phyloP scores from a whole-genome alignment of 2,797 vertebrate genomes.

The Numenius phaeopus region DNA sequence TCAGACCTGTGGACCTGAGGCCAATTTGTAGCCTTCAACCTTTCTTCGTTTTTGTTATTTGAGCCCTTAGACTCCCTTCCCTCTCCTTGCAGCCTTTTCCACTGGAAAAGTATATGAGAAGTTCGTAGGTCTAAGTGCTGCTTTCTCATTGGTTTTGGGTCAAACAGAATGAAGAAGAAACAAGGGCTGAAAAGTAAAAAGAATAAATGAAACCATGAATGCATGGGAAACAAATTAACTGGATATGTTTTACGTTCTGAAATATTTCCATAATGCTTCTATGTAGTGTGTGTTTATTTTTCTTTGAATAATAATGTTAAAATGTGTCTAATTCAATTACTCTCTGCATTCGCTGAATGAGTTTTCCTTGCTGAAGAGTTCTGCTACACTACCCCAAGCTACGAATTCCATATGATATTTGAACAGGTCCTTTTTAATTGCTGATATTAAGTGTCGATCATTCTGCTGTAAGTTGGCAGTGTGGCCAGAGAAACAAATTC shows the following conservation, averaged over 20 bases:
- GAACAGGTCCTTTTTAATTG: constrained; percentile 91
- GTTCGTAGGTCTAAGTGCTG: constrained; percentile 44
- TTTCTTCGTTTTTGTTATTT: not conserved
- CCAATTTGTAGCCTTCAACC: not conserved
- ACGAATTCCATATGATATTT: constrained; percentile 88
- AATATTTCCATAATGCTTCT: constrained; percentile 69
- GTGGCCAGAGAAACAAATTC: constrained; percentile 82
- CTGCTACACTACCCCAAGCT: constrained; percentile 79
- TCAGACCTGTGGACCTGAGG: not conserved
- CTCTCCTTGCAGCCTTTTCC: not conserved
- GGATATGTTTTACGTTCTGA: constrained; percentile 61
- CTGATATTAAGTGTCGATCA: constrained; percentile 89
- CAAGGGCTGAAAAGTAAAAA: constrained; percentile 50
- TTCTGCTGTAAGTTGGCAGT: constrained; percentile 73
- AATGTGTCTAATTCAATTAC: constrained; percentile 91
- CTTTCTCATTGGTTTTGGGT: constrained; percentile 38
- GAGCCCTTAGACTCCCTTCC: not conserved
- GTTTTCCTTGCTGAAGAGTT: constrained; percentile 67
- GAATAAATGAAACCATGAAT: constrained; percentile 66
- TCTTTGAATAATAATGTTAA: constrained; percentile 91
- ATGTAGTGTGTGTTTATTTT: constrained; percentile 84
- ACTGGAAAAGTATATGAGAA: constrained; percentile 6
- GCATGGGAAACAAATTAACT: constrained; percentile 70
- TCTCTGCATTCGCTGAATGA: constrained; percentile 63
- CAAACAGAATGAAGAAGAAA: constrained; percentile 57